Evolutionary conservation across 2,797 vertebrate species (phyloP).

Genomic region (Eupleurogrammus muticus): DNA sequence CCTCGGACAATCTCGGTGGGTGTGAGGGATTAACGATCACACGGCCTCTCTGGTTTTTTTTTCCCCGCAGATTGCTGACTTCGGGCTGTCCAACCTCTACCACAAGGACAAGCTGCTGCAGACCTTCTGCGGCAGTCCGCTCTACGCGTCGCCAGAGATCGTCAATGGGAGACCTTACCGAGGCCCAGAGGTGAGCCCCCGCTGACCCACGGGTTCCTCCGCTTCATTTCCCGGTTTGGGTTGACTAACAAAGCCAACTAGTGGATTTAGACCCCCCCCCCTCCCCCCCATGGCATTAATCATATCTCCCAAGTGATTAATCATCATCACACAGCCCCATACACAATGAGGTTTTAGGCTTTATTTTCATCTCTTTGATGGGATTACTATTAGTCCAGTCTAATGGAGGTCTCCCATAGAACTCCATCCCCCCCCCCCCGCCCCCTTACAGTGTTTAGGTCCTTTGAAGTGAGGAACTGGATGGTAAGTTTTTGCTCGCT

Average conservation of each 20-base stretch:
- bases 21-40: conserved; percentile 11
- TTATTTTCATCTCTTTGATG: conserved; percentile 74
- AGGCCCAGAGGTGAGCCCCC: conserved; percentile 92
- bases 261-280: too few relatives aligned
- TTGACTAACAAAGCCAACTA: too few relatives aligned
- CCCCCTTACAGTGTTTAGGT: conserved; percentile 33
- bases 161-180: conserved; percentile 97
- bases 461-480: conserved; percentile 78
- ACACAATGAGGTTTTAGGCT: conserved; percentile 52
- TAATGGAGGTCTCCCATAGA: conserved; percentile 56
- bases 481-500: conserved; percentile 62
- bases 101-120: conserved; percentile 98
- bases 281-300: too few relatives aligned
- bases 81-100: conserved; percentile 97
- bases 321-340: conserved; percentile 30
- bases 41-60: background rate
- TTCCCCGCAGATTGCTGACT: conserved; percentile 96
- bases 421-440: conserved; percentile 51
- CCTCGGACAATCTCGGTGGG: conserved; percentile 19
- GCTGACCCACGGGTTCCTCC: too few relatives aligned
- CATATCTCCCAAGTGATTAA: conserved; percentile 35
- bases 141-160: conserved; percentile 98
- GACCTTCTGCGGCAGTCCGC: conserved; percentile 97
- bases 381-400: conserved; percentile 71
- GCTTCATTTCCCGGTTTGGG: too few relatives aligned